phyloP scores from a whole-genome alignment of 2,113 vertebrate genomes.

The Hyaena hyaena region DNA sequence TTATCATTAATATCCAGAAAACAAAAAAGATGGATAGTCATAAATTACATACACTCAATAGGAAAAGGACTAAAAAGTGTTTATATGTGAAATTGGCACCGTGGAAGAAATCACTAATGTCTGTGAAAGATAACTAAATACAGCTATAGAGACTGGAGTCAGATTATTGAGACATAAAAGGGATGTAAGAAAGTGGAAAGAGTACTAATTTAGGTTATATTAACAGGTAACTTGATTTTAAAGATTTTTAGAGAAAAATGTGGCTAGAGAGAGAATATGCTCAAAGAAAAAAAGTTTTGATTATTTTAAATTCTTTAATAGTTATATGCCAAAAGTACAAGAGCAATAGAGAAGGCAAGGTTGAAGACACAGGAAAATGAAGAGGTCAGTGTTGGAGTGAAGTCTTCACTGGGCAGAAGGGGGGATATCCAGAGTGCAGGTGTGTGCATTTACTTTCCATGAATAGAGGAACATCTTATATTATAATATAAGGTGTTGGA shows the following conservation, averaged over 20 bases:
- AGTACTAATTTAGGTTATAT: not conserved
- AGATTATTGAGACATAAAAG: not conserved
- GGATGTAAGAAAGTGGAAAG: not conserved
- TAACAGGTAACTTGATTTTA: not conserved
- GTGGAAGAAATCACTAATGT: not conserved
- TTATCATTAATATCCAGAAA: not conserved
- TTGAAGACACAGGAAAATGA: not conserved
- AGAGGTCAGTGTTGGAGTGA: not conserved
- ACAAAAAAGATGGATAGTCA: not conserved
- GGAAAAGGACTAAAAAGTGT: not conserved
- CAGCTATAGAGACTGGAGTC: not conserved
- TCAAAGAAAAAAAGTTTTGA: not conserved
- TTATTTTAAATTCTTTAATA: not conserved
- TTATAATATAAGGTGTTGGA: not conserved
- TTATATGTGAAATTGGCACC: not conserved
- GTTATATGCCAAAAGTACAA: not conserved
- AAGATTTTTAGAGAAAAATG: not conserved
- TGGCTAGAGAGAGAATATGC: not conserved
- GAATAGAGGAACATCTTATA: not conserved
- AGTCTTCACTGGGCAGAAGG: not conserved
- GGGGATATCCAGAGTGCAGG: not conserved
- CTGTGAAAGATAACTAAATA: not conserved
- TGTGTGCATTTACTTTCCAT: not conserved
- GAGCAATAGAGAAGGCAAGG: not conserved
- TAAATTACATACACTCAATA: not conserved